A percentile compares a stretch with the other conserved stretches of the same genome.
Conservation (phyloP, 2,888 invertebrate genomes). For the Serrognathus titanus region DNA sequence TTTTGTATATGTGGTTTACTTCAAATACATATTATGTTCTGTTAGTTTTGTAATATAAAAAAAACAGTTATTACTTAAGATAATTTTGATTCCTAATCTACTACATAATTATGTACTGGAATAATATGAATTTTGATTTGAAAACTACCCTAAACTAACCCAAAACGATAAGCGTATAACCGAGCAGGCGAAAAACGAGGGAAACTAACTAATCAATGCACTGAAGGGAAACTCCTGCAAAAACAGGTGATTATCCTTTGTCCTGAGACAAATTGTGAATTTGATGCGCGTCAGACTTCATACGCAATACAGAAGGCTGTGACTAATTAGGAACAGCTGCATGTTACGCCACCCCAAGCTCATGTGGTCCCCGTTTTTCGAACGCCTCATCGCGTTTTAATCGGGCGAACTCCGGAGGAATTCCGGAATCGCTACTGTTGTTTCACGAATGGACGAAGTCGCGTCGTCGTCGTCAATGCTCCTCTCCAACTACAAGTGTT, state of each 20-base stretch:
- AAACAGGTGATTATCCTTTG: constrained; percentile 45
- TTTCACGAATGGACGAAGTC: no score
- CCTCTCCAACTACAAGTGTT: constrained; percentile 33
- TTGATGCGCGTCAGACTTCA: constrained; percentile 42
- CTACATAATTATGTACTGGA: no score
- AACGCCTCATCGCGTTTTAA: no score
- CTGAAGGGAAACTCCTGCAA: constrained; percentile 32
- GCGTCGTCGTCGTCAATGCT: constrained; percentile 11
- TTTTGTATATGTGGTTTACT: no score
- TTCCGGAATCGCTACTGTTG: no score
- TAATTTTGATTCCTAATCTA: no score
- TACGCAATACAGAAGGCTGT: constrained; percentile 37
- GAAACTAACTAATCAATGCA: constrained; percentile 27
- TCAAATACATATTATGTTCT: no score
- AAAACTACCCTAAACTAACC: not conserved
- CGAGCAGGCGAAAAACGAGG: constrained; percentile 29
- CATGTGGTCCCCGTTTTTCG: not conserved
- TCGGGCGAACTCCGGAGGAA: no score
- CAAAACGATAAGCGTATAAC: constrained; percentile 30
- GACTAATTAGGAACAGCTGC: constrained; percentile 44
- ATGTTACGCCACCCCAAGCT: constrained; percentile 20
- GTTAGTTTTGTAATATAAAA: no score
- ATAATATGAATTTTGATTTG: no score
- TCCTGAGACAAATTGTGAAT: constrained; percentile 44
- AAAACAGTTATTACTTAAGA: no score